Base-by-base conservation (phyloP, 2,888 invertebrate species). In the Nomada fabriciana region DNA sequence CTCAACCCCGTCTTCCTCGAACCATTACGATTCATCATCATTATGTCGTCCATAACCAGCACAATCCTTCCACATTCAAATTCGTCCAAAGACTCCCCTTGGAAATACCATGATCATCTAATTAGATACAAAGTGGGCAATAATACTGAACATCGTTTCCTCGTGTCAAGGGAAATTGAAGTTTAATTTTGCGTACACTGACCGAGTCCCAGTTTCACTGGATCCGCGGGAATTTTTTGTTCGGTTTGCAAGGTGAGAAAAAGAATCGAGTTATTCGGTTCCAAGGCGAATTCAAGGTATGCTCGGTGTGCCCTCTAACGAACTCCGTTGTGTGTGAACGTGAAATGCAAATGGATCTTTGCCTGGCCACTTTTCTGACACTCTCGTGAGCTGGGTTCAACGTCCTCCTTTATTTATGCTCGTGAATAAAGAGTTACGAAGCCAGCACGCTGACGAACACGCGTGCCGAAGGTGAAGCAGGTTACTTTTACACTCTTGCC, bases 271-370 rank as follows among this genome's bases (percentile, higher is more conserved):
- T 59, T 43, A 59, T 59, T 20, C 29, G 20, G 59, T 68, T 20
- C 7, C 20, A 10, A 15, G 36, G 15, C 15, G 29, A 47, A 59
- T 29, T 69, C 43, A 43, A 60, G 50, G 29, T 60, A 36, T 18
- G 52, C 23, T 55, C 55, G 52, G 23, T n/a, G n/a, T n/a, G 53
- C 29, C 13, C 13, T 61, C 68, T 64, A 82, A 73, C 83, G 72
- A 69, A 69, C 50, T 13, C 68, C 47, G 64, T 69, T 82, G 69
- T 72, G 47, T 50, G 59, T 25, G 80, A 71, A 74, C 74, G 81
- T 76, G 83, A 82, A 82, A 83, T 78, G 83, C 82, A 78, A 83
- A 83, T 83, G 71, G 29, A n/a, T 47, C 59, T n/a, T 18, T 57
- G 36, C 43, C 60, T 64, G 81, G 53, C 81, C 67, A 79, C 71